Percentiles rank a stretch among this genome's conserved stretches.
These are phyloP conservation scores for Scyliorhinus canicula DNA, from an alignment of 2,797 vertebrate genomes.

Conservation along the genomic window DNA sequence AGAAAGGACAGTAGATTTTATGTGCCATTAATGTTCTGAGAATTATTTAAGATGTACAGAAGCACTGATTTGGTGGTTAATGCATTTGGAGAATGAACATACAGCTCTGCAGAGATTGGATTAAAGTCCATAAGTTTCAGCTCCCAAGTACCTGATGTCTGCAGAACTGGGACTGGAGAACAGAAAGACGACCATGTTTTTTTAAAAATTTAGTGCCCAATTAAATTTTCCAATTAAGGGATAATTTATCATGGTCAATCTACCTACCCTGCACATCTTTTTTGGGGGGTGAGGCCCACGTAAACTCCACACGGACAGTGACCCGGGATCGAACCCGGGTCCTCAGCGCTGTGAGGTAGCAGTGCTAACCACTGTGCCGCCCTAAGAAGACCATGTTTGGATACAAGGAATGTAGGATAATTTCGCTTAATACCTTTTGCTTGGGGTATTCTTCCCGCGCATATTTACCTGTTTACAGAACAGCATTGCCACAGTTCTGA, in stretches of 20 bases:
- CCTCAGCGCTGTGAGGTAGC: too few species aligned
- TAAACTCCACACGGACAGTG: too few species aligned
- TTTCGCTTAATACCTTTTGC: not conserved
- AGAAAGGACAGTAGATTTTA: not conserved
- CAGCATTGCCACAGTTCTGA: not conserved
- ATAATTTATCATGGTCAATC: too few species aligned
- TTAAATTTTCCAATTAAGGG: too few species aligned
- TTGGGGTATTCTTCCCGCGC: not conserved
- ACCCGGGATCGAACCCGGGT: too few species aligned
- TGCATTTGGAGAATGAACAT: not conserved
- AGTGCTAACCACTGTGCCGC: too few species aligned
- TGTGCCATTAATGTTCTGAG: not conserved
- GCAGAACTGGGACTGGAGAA: not conserved
- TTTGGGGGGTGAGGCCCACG: too few species aligned
- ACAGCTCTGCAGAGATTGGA: not conserved
- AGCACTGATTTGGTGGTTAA: not conserved
- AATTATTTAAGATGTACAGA: not conserved
- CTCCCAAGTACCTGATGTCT: not conserved
- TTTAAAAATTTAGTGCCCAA: too few species aligned
- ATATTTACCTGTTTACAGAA: not conserved
- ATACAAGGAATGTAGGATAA: not conserved
- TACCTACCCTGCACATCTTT: too few species aligned
- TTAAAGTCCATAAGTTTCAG: not conserved
- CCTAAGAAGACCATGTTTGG: not conserved
- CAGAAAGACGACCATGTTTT: not conserved